Percentiles rank a stretch among this genome's conserved stretches.
Evolutionary conservation across 2,797 vertebrate species (phyloP).

Genomic region (Enteromius radiatus): DNA sequence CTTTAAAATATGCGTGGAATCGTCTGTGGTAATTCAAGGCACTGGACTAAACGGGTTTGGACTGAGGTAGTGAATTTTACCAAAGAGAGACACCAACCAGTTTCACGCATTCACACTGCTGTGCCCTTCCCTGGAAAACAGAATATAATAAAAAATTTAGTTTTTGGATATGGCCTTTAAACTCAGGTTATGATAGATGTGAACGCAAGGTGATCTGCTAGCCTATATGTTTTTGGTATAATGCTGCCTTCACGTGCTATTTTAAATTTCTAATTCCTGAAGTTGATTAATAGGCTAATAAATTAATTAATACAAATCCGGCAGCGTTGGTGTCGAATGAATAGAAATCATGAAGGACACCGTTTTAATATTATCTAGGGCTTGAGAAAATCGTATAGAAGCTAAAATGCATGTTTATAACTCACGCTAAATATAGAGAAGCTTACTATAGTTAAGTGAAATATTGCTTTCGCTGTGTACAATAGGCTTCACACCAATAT

Average conservation of each 20-base stretch:
- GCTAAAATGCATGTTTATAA: background rate
- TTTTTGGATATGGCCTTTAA: background rate
- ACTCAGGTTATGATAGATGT: background rate
- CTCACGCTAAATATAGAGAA: too few species aligned
- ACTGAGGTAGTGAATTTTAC: constrained; percentile 74
- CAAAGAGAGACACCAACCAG: constrained; percentile 23
- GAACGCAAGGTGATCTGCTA: background rate
- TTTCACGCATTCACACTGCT: background rate
- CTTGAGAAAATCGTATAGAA: background rate
- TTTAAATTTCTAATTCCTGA: background rate
- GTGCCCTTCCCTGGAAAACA: background rate
- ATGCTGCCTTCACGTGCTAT: background rate
- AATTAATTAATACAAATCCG: too few species aligned
- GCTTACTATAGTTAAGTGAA: too few species aligned
- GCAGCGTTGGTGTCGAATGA: background rate
- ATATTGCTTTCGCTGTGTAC: too few species aligned
- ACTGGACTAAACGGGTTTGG: constrained; percentile 67
- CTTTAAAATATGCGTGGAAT: constrained; percentile 56
- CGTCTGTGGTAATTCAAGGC: constrained; percentile 76
- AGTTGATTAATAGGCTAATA: background rate
- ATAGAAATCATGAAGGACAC: background rate
- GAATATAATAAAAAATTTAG: background rate
- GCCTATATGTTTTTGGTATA: background rate
- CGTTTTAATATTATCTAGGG: background rate
- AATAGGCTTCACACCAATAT: too few species aligned